These are phyloP conservation scores for Drosophila flavopinicola DNA, from an alignment of 2,888 invertebrate genomes.

Conservation along the genomic window DNA sequence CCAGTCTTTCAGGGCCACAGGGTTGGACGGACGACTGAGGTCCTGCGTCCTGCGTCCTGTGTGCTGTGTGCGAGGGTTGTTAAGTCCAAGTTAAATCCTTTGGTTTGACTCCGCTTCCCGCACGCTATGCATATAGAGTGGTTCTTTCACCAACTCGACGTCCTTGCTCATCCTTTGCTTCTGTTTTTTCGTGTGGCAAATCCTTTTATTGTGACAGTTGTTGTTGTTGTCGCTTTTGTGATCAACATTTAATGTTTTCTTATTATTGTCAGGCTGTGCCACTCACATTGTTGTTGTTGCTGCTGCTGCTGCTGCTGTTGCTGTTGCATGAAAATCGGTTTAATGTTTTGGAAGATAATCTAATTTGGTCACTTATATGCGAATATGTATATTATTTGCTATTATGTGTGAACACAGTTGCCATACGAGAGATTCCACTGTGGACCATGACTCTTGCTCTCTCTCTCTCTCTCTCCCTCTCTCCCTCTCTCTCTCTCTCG, in stretches of 20 bases:
- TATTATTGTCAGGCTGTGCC: slow-evolving; percentile 52
- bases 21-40: slow-evolving; percentile 2
- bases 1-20: slow-evolving; percentile 4
- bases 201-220: slow-evolving; percentile 78
- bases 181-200: slow-evolving; percentile 51
- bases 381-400: slow-evolving; percentile 80
- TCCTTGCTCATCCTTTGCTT: slow-evolving; percentile 26
- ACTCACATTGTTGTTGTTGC: slow-evolving; percentile 20
- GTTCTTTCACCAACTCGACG: slow-evolving; percentile 14
- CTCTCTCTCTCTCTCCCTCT: background rate
- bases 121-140: slow-evolving; percentile 27
- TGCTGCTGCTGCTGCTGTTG: slow-evolving; percentile 15
- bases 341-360: slow-evolving; percentile 84
- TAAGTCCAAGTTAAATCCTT: slow-evolving; percentile 61
- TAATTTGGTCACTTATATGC: slow-evolving; percentile 85
- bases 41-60: slow-evolving; percentile 1
- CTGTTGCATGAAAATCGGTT: slow-evolving; percentile 76
- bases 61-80: slow-evolving; percentile 52
- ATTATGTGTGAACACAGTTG: slow-evolving; percentile 65
- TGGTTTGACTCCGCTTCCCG: slow-evolving; percentile 32
- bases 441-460: background rate
- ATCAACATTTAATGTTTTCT: slow-evolving; percentile 78
- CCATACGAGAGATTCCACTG: slow-evolving; percentile 2
- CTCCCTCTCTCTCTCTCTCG: background rate
- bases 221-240: slow-evolving; percentile 71